phyloP scores from a whole-genome alignment of 2,888 invertebrate genomes.

The Falcaria lacertinaria region DNA sequence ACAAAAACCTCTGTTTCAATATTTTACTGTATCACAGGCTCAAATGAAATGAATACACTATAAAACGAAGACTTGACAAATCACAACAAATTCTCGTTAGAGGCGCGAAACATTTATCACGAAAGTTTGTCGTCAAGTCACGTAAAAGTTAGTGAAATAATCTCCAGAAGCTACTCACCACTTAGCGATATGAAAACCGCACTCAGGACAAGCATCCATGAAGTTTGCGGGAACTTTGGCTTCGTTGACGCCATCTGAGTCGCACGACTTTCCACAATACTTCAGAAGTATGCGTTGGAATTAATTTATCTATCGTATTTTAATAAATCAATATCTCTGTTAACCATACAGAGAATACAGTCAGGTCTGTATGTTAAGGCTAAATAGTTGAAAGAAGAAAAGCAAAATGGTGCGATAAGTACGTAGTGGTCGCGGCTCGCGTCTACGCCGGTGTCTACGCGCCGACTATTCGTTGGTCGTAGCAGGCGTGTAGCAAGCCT shows the following conservation, averaged over 20 bases:
- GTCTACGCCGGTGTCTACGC: constrained; percentile 26
- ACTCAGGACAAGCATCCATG: constrained; percentile 35
- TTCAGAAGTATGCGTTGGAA: neutral
- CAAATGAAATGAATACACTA: neutral
- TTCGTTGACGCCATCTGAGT: constrained; percentile 43
- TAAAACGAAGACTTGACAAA: neutral
- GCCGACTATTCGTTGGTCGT: constrained; percentile 27
- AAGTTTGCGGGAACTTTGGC: constrained; percentile 31
- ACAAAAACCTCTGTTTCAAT: no score
- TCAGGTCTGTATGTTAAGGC: no score
- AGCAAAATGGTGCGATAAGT: no score
- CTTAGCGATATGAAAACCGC: constrained; percentile 60
- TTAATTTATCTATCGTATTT: neutral
- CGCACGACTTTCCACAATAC: constrained; percentile 21
- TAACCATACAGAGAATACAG: no score
- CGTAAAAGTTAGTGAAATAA: constrained; percentile 40
- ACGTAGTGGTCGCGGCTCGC: neutral
- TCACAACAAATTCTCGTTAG: neutral
- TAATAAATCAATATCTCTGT: no score
- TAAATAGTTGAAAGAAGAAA: no score
- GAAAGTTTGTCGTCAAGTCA: constrained; percentile 34
- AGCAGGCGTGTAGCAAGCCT: neutral
- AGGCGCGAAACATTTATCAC: constrained; percentile 33
- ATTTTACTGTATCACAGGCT: no score
- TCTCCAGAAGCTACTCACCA: constrained; percentile 55